Percentiles rank a stretch among this genome's conserved stretches.
Evolutionary conservation across 2,797 vertebrate genomes (phyloP).

Genomic region (Sciurus carolinensis): DNA sequence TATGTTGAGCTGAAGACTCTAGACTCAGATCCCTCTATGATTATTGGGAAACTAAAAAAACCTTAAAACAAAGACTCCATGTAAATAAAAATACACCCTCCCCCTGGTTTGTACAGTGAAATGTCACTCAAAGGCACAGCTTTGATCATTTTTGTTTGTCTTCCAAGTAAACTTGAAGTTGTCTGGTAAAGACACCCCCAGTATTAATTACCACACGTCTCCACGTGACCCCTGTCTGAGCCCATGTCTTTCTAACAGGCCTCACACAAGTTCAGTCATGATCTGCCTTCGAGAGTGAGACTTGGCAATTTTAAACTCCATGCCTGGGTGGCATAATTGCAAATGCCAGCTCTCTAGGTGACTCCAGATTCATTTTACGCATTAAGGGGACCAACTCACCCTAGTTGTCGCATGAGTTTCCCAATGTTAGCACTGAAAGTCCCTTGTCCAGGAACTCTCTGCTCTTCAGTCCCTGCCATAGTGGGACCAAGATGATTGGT

Average conservation of each 20-base stretch:
- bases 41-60: neutral
- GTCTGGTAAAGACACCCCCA: neutral
- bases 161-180: neutral
- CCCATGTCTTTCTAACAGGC: neutral
- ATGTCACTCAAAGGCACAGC: neutral
- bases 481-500: neutral
- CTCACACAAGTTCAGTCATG: neutral
- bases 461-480: neutral
- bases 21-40: neutral
- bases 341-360: neutral
- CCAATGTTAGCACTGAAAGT: neutral
- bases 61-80: neutral
- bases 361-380: neutral
- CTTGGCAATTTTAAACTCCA: neutral
- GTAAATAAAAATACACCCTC: neutral
- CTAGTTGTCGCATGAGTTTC: neutral
- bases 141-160: conserved; percentile 30
- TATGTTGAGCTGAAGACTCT: neutral
- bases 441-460: neutral
- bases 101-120: conserved; percentile 22
- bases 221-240: neutral
- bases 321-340: neutral
- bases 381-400: neutral
- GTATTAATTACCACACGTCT: neutral
- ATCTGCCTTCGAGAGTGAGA: neutral